Evolutionary conservation across 2,113 vertebrate genomes (phyloP).

Genomic region (Pardalotus punctatus): DNA sequence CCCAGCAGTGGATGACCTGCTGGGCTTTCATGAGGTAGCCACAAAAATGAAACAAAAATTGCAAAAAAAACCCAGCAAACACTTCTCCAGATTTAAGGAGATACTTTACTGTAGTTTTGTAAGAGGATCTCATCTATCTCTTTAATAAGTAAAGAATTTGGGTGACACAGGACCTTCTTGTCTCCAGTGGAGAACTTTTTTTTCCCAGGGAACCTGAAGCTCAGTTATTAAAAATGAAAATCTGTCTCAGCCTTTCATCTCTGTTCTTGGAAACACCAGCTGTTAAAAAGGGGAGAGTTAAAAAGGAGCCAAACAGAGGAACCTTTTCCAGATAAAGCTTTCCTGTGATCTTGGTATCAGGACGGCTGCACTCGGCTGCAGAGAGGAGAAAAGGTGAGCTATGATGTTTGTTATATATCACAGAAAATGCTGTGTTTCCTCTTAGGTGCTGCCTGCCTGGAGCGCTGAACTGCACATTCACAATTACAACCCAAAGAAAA

Average conservation of each 20-base stretch:
- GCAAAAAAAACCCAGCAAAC: background rate
- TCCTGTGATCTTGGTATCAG: background rate
- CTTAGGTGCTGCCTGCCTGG: background rate
- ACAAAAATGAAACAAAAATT: background rate
- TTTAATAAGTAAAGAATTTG: slow-evolving; percentile 74
- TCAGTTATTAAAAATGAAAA: slow-evolving; percentile 72
- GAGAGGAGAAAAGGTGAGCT: slow-evolving; percentile 42
- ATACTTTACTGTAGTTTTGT: slow-evolving; percentile 28
- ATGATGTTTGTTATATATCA: background rate
- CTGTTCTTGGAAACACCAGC: slow-evolving; percentile 53
- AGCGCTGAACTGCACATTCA: background rate
- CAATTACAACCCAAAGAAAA: background rate
- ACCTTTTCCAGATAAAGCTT: background rate
- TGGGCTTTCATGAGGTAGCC: background rate
- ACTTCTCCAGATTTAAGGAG: slow-evolving; percentile 44
- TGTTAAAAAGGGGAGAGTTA: slow-evolving; percentile 44
- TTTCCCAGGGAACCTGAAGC: slow-evolving; percentile 51
- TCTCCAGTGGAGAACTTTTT: slow-evolving; percentile 57
- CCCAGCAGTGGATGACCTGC: background rate
- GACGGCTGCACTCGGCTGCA: background rate
- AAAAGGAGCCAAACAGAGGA: background rate
- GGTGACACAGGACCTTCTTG: slow-evolving; percentile 63
- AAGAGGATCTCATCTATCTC: slow-evolving; percentile 62
- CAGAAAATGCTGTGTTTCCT: background rate
- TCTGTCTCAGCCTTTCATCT: slow-evolving; percentile 49